Base-by-base conservation (phyloP, 2,888 invertebrate genomes). In the Parnassius smintheus region DNA sequence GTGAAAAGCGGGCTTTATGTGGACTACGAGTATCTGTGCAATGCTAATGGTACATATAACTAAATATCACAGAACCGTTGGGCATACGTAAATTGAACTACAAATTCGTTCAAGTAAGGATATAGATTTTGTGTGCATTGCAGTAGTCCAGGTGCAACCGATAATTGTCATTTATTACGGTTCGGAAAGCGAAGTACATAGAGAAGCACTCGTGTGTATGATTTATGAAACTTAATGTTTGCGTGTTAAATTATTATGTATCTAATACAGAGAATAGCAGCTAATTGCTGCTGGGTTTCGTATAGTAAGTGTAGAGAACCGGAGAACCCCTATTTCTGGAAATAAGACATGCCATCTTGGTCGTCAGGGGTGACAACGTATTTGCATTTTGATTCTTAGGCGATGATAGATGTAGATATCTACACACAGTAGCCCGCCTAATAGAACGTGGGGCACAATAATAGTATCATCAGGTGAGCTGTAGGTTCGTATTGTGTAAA, bases 91-190 rank as follows among this genome's bases (percentile, higher is more conserved):
- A 69, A 71, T 68, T 70, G 62, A 53, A 22, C 54, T 57, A 62
- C 62, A 68, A 64, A 68, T 68, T 62, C 59, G 66, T 68, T 66
- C 58, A 65, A 64, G 65, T 64, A 58, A 64, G 65, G 62, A 67
- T 59, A 61, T 69, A 62, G 65, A 66, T 64, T 57, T 64, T 49
- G 53, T 64, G 59, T 67, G 65, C 59, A 65, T 52, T 65, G 61
- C 66, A 65, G 50, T 49, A 53, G 53, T 66, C 59, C 65, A 65
- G 64, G 54, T 62, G 58, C 44, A 25, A 42, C 42, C n/a, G 63
- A 70, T 77, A 77, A 79, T 76, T 76, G 77, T 77, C 77, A 75
- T 78, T 78, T 78, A 77, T 77, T 77, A 75, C 72, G 56, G 65
- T 62, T 65, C 61, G 69, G 70, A 70, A 73, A 71, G 70, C 66